These are phyloP conservation scores for Pteromalus puparum DNA, from an alignment of 1,140 invertebrate species.

Conservation along the genomic window DNA sequence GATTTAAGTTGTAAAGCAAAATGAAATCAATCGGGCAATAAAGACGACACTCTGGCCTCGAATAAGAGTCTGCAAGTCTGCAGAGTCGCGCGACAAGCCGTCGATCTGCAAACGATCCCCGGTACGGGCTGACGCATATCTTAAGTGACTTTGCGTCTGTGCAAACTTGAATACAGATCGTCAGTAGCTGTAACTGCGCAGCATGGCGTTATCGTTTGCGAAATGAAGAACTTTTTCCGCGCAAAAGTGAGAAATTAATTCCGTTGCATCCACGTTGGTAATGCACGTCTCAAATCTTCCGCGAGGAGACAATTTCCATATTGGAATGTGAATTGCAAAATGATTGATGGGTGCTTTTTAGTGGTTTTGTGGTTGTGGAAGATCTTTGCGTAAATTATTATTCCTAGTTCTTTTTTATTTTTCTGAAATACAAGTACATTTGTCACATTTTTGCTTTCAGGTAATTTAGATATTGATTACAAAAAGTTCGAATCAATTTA, in stretches of 20 bases:
- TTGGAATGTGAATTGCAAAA: neutral
- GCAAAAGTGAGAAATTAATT: no score
- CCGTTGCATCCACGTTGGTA: no score
- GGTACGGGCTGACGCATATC: conserved; percentile 15
- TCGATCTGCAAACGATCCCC: neutral
- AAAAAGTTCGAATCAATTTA: neutral
- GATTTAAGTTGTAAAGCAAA: neutral
- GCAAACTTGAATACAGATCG: neutral
- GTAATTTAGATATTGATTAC: neutral
- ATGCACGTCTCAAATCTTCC: neutral
- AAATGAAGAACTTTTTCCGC: neutral
- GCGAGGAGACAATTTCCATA: neutral
- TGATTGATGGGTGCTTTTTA: no score
- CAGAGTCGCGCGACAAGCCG: neutral
- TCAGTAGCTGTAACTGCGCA: neutral
- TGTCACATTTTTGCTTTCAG: no score
- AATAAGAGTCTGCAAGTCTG: neutral
- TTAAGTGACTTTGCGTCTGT: conserved; percentile 15
- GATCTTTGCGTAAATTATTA: neutral
- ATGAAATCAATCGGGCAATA: neutral
- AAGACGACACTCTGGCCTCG: neutral
- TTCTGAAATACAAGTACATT: no score
- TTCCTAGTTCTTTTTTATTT: neutral
- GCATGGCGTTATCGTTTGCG: neutral
- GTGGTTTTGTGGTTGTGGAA: no score